Evolutionary conservation across 1,140 invertebrate species (phyloP), one percentile per base, ranked within the genome.

Genomic region (Temnothorax nylanderi): DNA sequence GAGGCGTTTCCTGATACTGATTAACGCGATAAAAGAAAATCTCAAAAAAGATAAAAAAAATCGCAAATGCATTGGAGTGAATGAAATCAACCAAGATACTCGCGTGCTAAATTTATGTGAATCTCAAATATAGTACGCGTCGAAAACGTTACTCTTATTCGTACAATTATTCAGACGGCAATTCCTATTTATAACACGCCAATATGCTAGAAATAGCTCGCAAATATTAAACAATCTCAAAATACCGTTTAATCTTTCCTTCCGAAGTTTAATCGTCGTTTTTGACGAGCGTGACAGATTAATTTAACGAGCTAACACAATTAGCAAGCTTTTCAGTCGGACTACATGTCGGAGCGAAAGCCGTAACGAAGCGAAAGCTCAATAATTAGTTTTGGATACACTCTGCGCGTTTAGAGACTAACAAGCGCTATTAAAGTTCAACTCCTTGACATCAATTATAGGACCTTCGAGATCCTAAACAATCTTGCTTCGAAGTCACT

Each of bases 401-500:
- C 13, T 37, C 26, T n/a, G 7, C 18, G 13, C 16, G 51, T 72
- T 82, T 72, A 47, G 67, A 84, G 26, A 49, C 44, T 75, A 84
- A 54, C 77, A 51, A 69, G 69, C 26, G 26, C 67, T 74, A 60
- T 74, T 84, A 62, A 37, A 74, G 54, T 75, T 84, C 16, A 49
- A 26, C 11, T 5, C 54, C 69, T 47, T 58, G 41, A 74, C 56
- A 41, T 41, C 56, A 47, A 49, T 84, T 58, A 34, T 6, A 47
- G 34, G 18, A 47, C 13, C 4, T 69, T 69, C n/a, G 3, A 51
- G 7, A 26, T 54, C 18, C 37, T 58, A 69, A 80, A 32, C 26
- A 54, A 34, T 67, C n/a, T 76, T 77, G 1, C 69, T 49, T 67
- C 13, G 3, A 76, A 41, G 18, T 47, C n/a, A 69, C 18, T 54